Evolutionary conservation across 2,888 invertebrate species (phyloP), one percentile per base, ranked within the genome.

Genomic region (Rhingia rostrata): DNA sequence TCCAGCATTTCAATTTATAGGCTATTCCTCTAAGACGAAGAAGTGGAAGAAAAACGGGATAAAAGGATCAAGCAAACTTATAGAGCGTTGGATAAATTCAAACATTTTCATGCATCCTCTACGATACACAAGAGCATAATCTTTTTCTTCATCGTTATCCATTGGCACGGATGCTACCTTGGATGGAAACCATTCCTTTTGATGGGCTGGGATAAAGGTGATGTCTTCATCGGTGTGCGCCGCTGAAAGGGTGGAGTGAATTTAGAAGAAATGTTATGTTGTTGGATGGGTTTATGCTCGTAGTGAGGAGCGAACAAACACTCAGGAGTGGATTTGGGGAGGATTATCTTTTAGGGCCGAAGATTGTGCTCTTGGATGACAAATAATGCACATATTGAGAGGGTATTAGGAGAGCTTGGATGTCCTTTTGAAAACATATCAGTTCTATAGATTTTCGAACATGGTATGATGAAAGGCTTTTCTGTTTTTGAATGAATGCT

Each of bases 1-100:
- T 35, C 12, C n/a, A 47, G 60, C 73, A 72, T 72, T 72, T 66
- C 60, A 79, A 79, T 79, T 53, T 66, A 58, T 60, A 58, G 72
- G 47, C 39, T 54, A 33, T 3, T 30, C 51, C 33, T 56, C 10
- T 30, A 41, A 12, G 14, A 9, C 6, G 10, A n/a, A 7, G 39
- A 41, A 12, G 14, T 6, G 4, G 10, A n/a, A 7, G 39, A 2
- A 22, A 30, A 9, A 37, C 32, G 22, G 5, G 22, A 32, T 64
- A 6, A 69, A 41, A 33, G 51, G 67, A 74, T 66, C 47, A 14
- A 32, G 32, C 6, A 5, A 61, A 54, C 61, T 63, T 61, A 49
- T 10, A 33, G 6, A 54, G 37, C 12, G 45, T 53, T 35, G 41
- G 53, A 43, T 63, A 35, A 37, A 70, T 63, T 41, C 63, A 10